A percentile compares a stretch with the other conserved stretches of the same genome.
These are phyloP conservation scores for Myiotriccus ornatus DNA, from an alignment of 2,797 vertebrate species.

Conservation along the genomic window DNA sequence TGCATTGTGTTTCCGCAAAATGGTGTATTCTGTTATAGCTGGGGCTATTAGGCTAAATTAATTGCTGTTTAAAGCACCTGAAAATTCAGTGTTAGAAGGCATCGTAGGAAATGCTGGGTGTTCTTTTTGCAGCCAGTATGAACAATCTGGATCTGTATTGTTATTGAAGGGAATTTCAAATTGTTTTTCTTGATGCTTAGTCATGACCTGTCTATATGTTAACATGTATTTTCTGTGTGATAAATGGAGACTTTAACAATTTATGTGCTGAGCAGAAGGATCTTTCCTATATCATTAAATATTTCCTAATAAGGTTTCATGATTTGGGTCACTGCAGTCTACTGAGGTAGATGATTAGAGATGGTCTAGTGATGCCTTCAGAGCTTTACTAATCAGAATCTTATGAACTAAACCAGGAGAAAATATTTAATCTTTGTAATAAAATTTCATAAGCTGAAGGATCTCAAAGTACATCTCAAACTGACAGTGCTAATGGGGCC, in stretches of 20 bases:
- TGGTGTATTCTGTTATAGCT: background rate
- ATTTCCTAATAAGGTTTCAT: background rate
- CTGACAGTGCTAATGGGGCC: background rate
- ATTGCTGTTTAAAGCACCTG: background rate
- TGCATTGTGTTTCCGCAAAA: background rate
- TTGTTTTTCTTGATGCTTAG: background rate
- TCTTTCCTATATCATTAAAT: background rate
- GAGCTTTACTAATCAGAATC: background rate
- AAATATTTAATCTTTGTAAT: background rate
- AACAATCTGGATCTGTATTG: background rate
- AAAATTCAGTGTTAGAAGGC: background rate
- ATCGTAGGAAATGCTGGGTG: background rate
- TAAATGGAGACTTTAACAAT: background rate
- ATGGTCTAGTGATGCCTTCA: background rate
- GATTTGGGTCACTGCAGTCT: background rate
- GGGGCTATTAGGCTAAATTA: background rate
- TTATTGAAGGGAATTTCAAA: background rate
- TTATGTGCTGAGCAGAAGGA: background rate
- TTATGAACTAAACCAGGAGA: background rate
- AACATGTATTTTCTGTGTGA: background rate
- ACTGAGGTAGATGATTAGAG: background rate
- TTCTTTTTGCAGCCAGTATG: background rate
- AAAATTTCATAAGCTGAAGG: background rate
- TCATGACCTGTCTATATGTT: background rate
- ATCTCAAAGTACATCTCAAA: background rate